Evolutionary conservation across 2,797 vertebrate species (phyloP).

Genomic region (Rachycentron canadum): DNA sequence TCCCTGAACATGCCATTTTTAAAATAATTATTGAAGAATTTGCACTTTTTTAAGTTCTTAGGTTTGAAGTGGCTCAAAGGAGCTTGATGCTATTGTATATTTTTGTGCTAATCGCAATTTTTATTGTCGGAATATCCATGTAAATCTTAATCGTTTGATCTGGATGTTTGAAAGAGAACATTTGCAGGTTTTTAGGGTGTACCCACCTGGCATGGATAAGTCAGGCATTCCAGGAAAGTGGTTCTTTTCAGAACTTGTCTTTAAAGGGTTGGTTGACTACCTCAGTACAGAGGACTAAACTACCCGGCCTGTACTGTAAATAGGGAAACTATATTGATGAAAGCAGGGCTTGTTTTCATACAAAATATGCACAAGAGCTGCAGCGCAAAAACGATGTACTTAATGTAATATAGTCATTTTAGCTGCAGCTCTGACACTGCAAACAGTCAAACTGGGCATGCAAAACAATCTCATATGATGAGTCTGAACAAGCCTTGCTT

Average conservation of each 20-base stretch:
- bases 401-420: conserved; percentile 98
- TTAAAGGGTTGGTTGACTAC: conserved; percentile 99
- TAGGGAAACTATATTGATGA: conserved; percentile 99
- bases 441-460: conserved; percentile 95
- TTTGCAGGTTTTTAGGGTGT: conserved; percentile 98
- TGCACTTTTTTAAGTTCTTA: conserved; percentile 89
- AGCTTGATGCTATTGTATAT: conserved; percentile 92
- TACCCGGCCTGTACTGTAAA: conserved; percentile 99
- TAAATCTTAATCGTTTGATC: conserved; percentile 88
- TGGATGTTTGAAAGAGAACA: conserved; percentile 88
- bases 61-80: conserved; percentile 91
- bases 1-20: conserved; percentile 84
- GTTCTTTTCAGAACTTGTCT: conserved; percentile 99
- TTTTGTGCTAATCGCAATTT: conserved; percentile 90
- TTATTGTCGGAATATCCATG: conserved; percentile 89
- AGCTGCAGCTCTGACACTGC: conserved; percentile 96
- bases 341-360: conserved; percentile 98
- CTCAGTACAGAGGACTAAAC: conserved; percentile 99
- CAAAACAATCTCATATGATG: conserved; percentile 96
- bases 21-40: conserved; percentile 85
- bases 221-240: conserved; percentile 99
- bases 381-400: conserved; percentile 92
- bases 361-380: conserved; percentile 99
- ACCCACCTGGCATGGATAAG: conserved; percentile 99
- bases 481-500: conserved; percentile 98